phyloP scores from a whole-genome alignment of 1,140 invertebrate genomes.

The Acromyrmex charruanus region DNA sequence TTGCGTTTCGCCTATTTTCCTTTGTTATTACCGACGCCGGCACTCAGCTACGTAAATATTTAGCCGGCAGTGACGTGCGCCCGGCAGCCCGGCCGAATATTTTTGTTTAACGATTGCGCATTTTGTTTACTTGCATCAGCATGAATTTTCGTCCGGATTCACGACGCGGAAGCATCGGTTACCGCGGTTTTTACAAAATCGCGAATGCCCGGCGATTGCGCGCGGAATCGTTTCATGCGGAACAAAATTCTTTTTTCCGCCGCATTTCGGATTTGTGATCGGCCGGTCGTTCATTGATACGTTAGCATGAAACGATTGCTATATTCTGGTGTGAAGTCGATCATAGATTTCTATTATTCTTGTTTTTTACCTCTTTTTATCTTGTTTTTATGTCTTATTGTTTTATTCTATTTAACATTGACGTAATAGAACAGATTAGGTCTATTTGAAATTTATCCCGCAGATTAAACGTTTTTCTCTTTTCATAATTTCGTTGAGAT shows the following conservation, averaged over 20 bases:
- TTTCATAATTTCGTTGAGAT: too few species aligned
- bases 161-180: slow-evolving; percentile 52
- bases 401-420: not conserved
- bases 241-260: slow-evolving; percentile 41
- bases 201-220: slow-evolving; percentile 36
- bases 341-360: not conserved
- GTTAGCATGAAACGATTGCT: slow-evolving; percentile 20
- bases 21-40: slow-evolving; percentile 73
- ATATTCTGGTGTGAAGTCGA: not conserved
- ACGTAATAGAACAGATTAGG: too few species aligned
- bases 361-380: not conserved
- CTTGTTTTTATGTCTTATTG: not conserved
- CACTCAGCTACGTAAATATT: slow-evolving; percentile 74
- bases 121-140: slow-evolving; percentile 70
- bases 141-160: slow-evolving; percentile 46
- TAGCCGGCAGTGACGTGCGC: slow-evolving; percentile 53
- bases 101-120: slow-evolving; percentile 69
- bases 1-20: slow-evolving; percentile 70
- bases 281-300: not conserved
- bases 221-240: not conserved
- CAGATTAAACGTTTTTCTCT: too few species aligned
- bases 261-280: slow-evolving; percentile 44
- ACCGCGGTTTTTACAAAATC: slow-evolving; percentile 28
- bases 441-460: too few species aligned
- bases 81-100: slow-evolving; percentile 45